Percentiles rank a stretch among this genome's conserved stretches.
phyloP scores from a whole-genome alignment of 1,140 invertebrate genomes.

The Doryteuthis pealeii region DNA sequence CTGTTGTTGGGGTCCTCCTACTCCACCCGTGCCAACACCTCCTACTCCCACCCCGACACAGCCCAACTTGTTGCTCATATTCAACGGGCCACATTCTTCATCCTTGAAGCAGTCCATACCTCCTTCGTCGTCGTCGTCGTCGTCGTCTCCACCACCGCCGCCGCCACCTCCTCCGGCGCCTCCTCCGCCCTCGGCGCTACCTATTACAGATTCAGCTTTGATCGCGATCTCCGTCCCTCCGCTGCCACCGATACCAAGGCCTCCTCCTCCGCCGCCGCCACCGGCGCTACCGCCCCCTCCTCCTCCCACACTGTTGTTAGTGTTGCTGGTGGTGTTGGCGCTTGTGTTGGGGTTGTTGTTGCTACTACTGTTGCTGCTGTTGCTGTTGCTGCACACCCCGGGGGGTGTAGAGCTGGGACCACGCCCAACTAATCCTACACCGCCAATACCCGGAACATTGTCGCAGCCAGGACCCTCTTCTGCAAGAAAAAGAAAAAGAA shows the following conservation, averaged over 20 bases:
- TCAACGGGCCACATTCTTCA: slow-evolving; percentile 5
- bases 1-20: neutral
- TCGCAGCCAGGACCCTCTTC: neutral
- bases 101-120: slow-evolving; percentile 6
- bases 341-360: neutral
- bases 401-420: neutral
- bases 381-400: neutral
- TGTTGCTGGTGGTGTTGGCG: neutral
- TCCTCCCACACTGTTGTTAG: neutral
- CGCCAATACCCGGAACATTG: neutral
- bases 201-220: neutral
- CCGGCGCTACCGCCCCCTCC: neutral
- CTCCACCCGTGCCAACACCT: neutral
- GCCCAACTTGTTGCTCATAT: slow-evolving; percentile 12
- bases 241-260: neutral
- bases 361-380: neutral
- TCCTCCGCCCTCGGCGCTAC: neutral
- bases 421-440: neutral
- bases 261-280: neutral
- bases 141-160: neutral
- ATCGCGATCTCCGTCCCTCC: neutral
- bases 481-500: neutral
- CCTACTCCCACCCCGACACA: neutral
- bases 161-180: neutral
- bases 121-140: neutral